Conservation (phyloP, 2,797 vertebrate genomes). For the Syngnathus acus region DNA sequence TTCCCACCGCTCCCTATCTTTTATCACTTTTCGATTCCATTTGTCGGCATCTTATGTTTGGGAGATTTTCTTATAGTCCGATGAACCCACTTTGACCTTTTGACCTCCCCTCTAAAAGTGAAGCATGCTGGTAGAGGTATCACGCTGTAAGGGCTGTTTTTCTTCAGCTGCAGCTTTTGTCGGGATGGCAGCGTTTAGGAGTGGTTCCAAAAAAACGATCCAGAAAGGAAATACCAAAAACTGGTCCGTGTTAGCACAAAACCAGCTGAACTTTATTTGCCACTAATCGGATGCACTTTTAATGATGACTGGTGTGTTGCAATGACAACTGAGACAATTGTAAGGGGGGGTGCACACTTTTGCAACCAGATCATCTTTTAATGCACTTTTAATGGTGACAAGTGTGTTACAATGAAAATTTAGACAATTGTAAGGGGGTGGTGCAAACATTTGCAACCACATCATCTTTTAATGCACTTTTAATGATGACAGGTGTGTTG, state of each 20-base stretch:
- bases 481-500: too few relatives aligned
- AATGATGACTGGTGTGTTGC: too few relatives aligned
- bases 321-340: too few relatives aligned
- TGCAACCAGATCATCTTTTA: too few relatives aligned
- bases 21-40: conserved; percentile 33
- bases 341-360: too few relatives aligned
- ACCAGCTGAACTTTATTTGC: background rate
- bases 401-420: too few relatives aligned
- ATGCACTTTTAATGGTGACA: background rate
- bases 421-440: too few relatives aligned
- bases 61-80: background rate
- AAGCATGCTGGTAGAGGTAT: background rate
- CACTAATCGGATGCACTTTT: background rate
- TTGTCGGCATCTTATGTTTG: background rate
- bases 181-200: background rate
- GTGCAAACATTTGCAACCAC: too few relatives aligned
- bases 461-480: background rate
- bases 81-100: background rate
- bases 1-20: conserved; percentile 42
- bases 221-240: background rate
- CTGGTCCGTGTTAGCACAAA: background rate
- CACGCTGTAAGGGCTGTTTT: too few relatives aligned
- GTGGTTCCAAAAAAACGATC: background rate
- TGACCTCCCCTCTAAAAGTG: background rate
- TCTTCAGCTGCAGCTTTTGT: background rate